Evolutionary conservation across 2,797 vertebrate species (phyloP).

Genomic region (Taeniopygia guttata): DNA sequence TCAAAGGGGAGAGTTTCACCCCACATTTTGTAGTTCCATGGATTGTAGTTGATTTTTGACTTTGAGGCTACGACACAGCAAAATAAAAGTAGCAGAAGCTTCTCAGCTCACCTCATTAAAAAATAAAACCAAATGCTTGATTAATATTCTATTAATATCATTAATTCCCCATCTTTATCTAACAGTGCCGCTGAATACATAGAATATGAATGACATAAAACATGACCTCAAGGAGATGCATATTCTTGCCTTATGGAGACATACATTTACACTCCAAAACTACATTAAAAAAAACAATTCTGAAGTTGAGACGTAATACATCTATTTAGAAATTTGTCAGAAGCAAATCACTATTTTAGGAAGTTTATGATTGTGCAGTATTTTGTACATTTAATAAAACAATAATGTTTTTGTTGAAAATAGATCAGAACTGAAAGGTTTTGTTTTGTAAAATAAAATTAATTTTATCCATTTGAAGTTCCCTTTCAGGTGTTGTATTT

Average conservation of each 20-base stretch:
- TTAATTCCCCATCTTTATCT: neutral
- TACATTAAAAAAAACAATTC: neutral
- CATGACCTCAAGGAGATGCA: neutral
- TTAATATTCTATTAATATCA: neutral
- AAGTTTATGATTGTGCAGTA: neutral
- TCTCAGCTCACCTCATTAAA: neutral
- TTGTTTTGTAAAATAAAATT: neutral
- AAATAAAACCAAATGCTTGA: neutral
- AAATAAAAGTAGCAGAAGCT: neutral
- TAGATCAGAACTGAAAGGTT: neutral
- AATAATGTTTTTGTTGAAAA: neutral
- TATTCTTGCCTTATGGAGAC: neutral
- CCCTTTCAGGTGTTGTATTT: neutral
- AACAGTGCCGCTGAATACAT: neutral
- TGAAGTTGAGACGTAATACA: neutral
- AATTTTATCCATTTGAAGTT: neutral
- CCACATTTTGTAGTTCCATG: neutral
- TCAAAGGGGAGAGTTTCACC: neutral
- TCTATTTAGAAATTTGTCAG: neutral
- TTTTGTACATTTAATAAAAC: neutral
- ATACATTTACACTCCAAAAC: neutral
- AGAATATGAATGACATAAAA: neutral
- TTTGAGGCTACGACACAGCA: neutral
- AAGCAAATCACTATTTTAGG: neutral
- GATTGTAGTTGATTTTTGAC: neutral